phyloP scores from a whole-genome alignment of 2,797 vertebrate genomes.

The Trematomus bernacchii region DNA sequence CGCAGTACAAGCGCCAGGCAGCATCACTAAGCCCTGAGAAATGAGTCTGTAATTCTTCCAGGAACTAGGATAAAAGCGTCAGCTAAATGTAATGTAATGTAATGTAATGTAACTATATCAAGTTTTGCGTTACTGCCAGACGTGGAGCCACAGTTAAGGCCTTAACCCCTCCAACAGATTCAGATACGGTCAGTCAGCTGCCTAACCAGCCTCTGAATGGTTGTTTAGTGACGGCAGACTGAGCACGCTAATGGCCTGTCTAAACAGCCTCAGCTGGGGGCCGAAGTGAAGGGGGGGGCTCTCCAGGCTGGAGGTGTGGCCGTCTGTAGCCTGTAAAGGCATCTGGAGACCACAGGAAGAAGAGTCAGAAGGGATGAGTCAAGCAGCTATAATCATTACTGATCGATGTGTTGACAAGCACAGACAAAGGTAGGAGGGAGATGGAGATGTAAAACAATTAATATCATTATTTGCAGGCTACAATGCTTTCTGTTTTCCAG shows the following conservation, averaged over 20 bases:
- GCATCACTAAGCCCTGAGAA: background rate
- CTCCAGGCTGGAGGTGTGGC: slow-evolving; percentile 41
- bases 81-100: too few species aligned
- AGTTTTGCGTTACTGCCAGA: slow-evolving; percentile 30
- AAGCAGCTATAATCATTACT: slow-evolving; percentile 50
- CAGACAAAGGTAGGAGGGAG: slow-evolving; percentile 27
- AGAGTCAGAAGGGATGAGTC: slow-evolving; percentile 45
- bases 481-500: slow-evolving; percentile 48
- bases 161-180: slow-evolving; percentile 44
- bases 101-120: too few species aligned
- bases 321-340: slow-evolving; percentile 53
- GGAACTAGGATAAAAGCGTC: too few species aligned
- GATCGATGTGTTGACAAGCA: slow-evolving; percentile 63
- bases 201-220: slow-evolving; percentile 76
- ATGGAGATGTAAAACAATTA: slow-evolving; percentile 59
- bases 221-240: slow-evolving; percentile 74
- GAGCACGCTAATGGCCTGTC: slow-evolving; percentile 71
- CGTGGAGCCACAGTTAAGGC: slow-evolving; percentile 27
- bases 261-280: slow-evolving; percentile 67
- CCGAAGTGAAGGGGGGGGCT: slow-evolving; percentile 15
- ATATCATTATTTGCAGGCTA: slow-evolving; percentile 51
- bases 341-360: slow-evolving; percentile 48
- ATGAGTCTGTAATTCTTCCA: slow-evolving; percentile 7
- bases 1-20: slow-evolving; percentile 1
- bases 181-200: slow-evolving; percentile 75